Evolutionary conservation across 2,888 invertebrate species (phyloP).

Genomic region (Kryphioiulus occultus): DNA sequence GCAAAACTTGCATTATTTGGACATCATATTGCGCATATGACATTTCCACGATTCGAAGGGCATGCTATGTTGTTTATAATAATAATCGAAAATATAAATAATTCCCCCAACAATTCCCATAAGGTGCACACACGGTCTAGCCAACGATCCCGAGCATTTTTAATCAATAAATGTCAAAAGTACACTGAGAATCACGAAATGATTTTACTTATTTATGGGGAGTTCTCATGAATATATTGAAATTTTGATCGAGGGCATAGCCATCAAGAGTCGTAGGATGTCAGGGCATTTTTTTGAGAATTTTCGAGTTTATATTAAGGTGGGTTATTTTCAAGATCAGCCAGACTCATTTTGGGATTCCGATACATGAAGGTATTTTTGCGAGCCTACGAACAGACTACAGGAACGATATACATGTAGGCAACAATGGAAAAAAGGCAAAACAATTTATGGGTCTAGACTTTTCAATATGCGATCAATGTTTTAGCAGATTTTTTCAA

Average conservation of each 20-base stretch:
- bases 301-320: neutral
- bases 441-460: constrained; percentile 40
- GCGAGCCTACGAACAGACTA: neutral
- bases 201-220: neutral
- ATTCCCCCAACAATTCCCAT: neutral
- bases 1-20: too few relatives aligned
- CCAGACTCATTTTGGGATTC: neutral
- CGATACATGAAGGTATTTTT: neutral
- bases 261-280: neutral
- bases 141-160: neutral
- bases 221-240: neutral
- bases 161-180: neutral
- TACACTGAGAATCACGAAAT: neutral
- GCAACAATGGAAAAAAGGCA: neutral
- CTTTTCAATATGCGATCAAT: constrained; percentile 40
- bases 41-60: neutral
- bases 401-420: neutral
- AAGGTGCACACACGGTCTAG: neutral
- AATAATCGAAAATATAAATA: neutral
- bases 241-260: neutral
- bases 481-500: constrained; percentile 36
- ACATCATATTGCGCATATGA: too few relatives aligned
- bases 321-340: neutral
- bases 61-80: neutral
- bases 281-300: neutral